These are phyloP conservation scores for Acipenser ruthenus DNA, from an alignment of 2,797 vertebrate genomes.

Conservation along the genomic window DNA sequence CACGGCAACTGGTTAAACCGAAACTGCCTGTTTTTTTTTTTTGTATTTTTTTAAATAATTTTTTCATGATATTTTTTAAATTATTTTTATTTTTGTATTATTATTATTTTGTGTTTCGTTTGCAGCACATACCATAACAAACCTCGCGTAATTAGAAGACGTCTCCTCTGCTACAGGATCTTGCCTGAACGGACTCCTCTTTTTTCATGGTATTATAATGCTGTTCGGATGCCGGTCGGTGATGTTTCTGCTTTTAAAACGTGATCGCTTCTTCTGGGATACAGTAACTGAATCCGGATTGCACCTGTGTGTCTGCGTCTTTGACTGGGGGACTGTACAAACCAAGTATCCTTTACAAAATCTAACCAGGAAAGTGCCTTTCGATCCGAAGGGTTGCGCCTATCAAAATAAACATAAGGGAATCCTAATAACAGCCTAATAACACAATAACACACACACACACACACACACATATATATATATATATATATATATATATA, in stretches of 20 bases:
- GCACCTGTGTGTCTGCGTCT: slow-evolving; percentile 17
- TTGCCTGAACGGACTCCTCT: slow-evolving; percentile 5
- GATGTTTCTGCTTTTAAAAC: slow-evolving; percentile 18
- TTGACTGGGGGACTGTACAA: background rate
- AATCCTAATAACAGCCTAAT: too few relatives aligned
- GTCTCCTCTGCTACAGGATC: background rate
- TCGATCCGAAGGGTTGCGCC: background rate
- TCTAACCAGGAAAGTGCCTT: background rate
- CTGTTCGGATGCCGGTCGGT: slow-evolving; percentile 7
- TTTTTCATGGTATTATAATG: slow-evolving; percentile 8
- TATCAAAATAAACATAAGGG: too few relatives aligned
- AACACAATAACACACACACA: background rate
- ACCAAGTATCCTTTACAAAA: background rate
- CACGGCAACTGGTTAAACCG: slow-evolving; percentile 15
- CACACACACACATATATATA: too few relatives aligned
- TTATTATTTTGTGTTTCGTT: too few relatives aligned
- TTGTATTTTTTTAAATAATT: slow-evolving; percentile 10
- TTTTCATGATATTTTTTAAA: too few relatives aligned
- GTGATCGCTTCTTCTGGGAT: slow-evolving; percentile 14
- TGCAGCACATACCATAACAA: too few relatives aligned
- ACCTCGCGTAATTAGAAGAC: too few relatives aligned
- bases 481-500: too few relatives aligned
- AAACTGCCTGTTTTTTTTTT: slow-evolving; percentile 20
- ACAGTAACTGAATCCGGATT: slow-evolving; percentile 10
- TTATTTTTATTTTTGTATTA: too few relatives aligned